Evolutionary conservation across 2,888 invertebrate genomes (phyloP).

Genomic region (Scaptomyza caliginosa): DNA sequence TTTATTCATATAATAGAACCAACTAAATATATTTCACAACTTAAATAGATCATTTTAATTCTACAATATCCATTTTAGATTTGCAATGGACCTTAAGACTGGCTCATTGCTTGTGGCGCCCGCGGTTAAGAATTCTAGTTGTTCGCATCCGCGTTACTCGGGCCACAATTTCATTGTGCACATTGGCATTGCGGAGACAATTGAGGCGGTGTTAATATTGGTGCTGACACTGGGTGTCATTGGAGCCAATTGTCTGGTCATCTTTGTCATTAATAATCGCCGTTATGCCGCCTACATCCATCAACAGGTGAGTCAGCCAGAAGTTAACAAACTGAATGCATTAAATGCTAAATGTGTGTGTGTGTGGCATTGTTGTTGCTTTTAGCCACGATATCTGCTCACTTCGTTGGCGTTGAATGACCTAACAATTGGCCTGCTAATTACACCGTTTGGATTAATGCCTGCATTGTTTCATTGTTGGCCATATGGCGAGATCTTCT

Average conservation of each 20-base stretch:
- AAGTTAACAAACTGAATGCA: not conserved
- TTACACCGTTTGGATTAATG: conserved; percentile 93
- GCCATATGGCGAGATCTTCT: conserved; percentile 95
- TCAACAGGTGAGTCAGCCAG: conserved; percentile 88
- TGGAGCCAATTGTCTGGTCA: conserved; percentile 91
- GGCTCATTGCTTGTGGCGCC: conserved; percentile 91
- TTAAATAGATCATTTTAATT: no score
- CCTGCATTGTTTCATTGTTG: conserved; percentile 94
- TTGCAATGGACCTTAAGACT: conserved; percentile 85
- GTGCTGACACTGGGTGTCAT: conserved; percentile 91
- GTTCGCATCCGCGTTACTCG: conserved; percentile 88
- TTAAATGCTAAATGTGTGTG: not conserved
- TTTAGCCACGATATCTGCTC: conserved; percentile 92
- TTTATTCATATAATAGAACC: no score
- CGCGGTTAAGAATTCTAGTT: conserved; percentile 92
- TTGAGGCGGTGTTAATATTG: conserved; percentile 91
- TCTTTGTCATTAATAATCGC: conserved; percentile 92
- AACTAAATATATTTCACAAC: no score
- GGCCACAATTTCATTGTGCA: conserved; percentile 88
- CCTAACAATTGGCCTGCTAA: conserved; percentile 93
- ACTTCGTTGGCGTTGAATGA: conserved; percentile 95
- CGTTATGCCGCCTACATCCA: conserved; percentile 94
- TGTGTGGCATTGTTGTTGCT: not conserved
- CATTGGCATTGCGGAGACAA: conserved; percentile 89
- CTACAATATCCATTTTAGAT: conserved; percentile 64